phyloP scores from a whole-genome alignment of 1,140 invertebrate species.

The Heterodera carotae region DNA sequence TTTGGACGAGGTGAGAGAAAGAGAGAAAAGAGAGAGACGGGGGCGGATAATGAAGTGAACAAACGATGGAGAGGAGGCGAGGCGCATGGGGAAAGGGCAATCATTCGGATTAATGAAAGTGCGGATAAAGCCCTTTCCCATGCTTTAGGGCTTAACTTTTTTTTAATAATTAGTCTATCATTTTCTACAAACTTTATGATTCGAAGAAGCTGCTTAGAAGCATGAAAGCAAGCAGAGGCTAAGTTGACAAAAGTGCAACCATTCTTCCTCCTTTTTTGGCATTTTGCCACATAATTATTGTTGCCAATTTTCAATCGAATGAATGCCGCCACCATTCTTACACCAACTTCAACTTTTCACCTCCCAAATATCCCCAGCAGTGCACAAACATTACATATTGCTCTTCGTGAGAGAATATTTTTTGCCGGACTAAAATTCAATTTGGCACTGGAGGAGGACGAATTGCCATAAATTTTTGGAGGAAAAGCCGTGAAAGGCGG shows the following conservation, averaged over 20 bases:
- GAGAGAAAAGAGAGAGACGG: neutral
- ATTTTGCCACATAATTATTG: too few relatives aligned
- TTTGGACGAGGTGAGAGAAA: constrained; percentile 51
- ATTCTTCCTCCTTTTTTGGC: neutral
- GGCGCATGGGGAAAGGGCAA: neutral
- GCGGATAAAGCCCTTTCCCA: too few relatives aligned
- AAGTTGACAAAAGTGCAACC: too few relatives aligned
- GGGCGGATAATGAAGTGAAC: neutral
- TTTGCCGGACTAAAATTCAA: constrained; percentile 9
- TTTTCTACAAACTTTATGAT: too few relatives aligned
- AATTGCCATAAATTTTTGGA: constrained; percentile 17
- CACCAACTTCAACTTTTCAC: constrained; percentile 8
- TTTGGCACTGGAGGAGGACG: neutral
- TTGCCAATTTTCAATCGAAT: neutral
- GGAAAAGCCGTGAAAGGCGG: constrained; percentile 17
- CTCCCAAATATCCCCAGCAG: neutral
- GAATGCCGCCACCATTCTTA: neutral
- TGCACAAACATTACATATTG: neutral
- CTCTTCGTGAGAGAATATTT: constrained; percentile 14
- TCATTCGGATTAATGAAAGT: too few relatives aligned
- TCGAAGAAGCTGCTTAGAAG: too few relatives aligned
- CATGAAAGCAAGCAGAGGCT: too few relatives aligned
- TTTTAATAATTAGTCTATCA: too few relatives aligned
- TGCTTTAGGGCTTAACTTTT: too few relatives aligned
- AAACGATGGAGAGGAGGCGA: neutral